Conservation (phyloP, 1,140 invertebrate genomes). For the Drosophila littoralis region DNA sequence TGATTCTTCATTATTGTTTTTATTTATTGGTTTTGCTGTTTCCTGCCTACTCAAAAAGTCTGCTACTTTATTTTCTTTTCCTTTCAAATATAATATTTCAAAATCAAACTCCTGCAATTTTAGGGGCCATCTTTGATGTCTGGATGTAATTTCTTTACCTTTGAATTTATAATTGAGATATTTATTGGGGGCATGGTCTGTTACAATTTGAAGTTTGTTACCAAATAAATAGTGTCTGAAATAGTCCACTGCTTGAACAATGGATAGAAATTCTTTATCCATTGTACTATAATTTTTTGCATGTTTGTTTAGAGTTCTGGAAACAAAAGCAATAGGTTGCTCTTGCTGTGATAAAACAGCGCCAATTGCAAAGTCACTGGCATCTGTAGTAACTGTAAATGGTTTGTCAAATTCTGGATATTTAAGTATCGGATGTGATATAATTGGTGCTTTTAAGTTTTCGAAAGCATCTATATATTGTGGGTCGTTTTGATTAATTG, state of each 20-base stretch:
- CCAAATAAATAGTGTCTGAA: background rate
- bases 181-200: background rate
- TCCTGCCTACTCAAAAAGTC: constrained; percentile 6
- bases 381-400: constrained; percentile 4
- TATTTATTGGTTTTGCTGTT: background rate
- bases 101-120: constrained; percentile 1
- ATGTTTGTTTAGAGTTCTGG: background rate
- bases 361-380: background rate
- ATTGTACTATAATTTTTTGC: background rate
- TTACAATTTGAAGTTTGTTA: too few relatives aligned
- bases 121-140: background rate
- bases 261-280: too few relatives aligned
- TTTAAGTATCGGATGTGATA: background rate
- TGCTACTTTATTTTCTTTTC: too few relatives aligned
- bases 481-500: background rate
- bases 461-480: constrained; percentile 1
- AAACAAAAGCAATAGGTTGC: background rate
- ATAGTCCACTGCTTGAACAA: background rate
- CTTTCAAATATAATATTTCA: background rate
- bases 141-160: background rate
- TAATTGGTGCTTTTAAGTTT: background rate
- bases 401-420: constrained; percentile 3
- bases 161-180: background rate
- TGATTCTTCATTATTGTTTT: background rate
- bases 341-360: background rate